A percentile compares a stretch with the other conserved stretches of the same genome.
These are phyloP conservation scores for Parthenolecanium corni DNA, from an alignment of 2,888 invertebrate species.

Conservation along the genomic window DNA sequence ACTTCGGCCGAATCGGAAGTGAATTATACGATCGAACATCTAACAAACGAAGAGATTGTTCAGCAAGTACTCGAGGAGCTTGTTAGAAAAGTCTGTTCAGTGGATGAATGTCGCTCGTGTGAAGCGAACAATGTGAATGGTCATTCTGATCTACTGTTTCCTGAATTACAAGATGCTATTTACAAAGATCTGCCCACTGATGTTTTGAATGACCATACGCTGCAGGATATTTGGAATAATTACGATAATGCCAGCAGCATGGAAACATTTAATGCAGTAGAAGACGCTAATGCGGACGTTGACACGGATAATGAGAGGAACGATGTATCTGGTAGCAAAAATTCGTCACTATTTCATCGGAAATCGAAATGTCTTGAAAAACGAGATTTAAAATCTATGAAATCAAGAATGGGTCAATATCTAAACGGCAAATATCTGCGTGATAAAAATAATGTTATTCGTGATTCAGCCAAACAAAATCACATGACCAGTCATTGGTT, in stretches of 20 bases:
- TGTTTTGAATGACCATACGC: slow-evolving; percentile 68
- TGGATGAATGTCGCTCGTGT: background rate
- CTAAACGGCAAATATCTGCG: slow-evolving; percentile 5
- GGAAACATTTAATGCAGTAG: background rate
- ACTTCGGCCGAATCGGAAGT: slow-evolving; percentile 45
- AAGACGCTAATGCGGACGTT: background rate
- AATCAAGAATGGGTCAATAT: background rate
- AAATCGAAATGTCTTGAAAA: background rate
- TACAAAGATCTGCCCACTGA: slow-evolving; percentile 75
- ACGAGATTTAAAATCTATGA: background rate
- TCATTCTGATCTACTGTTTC: slow-evolving; percentile 36
- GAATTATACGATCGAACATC: slow-evolving; percentile 61
- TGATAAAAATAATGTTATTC: slow-evolving; percentile 2
- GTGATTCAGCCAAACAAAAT: background rate
- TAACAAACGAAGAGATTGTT: background rate
- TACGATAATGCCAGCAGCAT: background rate
- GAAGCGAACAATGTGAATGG: background rate
- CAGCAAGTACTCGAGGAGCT: slow-evolving; percentile 3
- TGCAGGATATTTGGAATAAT: slow-evolving; percentile 58
- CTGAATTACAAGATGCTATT: slow-evolving; percentile 74
- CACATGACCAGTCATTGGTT: background rate
- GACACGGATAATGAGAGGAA: background rate
- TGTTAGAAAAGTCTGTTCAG: background rate
- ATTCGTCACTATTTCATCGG: background rate
- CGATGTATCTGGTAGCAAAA: too few relatives aligned